A percentile compares a stretch with the other conserved stretches of the same genome.
Conservation (phyloP, 2,113 vertebrate species). For the Cyprinodon tularosa region DNA sequence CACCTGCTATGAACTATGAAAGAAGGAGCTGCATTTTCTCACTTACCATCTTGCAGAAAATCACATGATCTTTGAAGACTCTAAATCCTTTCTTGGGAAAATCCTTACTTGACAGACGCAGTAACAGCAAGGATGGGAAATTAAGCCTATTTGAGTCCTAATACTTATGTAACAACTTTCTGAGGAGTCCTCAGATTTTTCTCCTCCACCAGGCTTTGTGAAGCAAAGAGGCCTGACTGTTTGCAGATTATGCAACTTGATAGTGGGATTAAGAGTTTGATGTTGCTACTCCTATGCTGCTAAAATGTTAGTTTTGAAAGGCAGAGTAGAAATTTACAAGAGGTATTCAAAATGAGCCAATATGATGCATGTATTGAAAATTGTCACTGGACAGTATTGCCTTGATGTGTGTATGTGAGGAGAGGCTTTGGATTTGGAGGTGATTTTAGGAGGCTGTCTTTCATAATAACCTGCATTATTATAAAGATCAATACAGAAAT, state of each 20-base stretch:
- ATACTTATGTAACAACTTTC: background rate
- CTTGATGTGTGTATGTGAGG: background rate
- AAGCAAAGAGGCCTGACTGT: background rate
- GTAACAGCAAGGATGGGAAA: background rate
- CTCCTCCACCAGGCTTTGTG: background rate
- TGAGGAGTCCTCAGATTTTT: background rate
- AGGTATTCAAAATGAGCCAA: background rate
- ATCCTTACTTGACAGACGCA: background rate
- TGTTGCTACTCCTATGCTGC: background rate
- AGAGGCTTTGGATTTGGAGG: background rate
- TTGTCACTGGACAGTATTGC: background rate
- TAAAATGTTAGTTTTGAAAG: background rate
- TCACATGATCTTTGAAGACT: background rate
- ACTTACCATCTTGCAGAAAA: background rate
- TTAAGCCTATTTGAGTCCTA: background rate
- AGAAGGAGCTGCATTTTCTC: background rate
- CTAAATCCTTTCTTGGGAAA: background rate
- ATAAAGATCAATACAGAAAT: too few relatives aligned
- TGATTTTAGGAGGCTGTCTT: too few relatives aligned
- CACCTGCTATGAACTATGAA: background rate
- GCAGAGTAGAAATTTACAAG: background rate
- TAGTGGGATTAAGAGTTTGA: constrained; percentile 12
- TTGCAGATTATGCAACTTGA: constrained; percentile 1
- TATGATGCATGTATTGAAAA: too few relatives aligned
- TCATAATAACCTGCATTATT: too few relatives aligned